Base-by-base conservation (phyloP, 2,888 invertebrate genomes). In the Eupithecia insigniata region DNA sequence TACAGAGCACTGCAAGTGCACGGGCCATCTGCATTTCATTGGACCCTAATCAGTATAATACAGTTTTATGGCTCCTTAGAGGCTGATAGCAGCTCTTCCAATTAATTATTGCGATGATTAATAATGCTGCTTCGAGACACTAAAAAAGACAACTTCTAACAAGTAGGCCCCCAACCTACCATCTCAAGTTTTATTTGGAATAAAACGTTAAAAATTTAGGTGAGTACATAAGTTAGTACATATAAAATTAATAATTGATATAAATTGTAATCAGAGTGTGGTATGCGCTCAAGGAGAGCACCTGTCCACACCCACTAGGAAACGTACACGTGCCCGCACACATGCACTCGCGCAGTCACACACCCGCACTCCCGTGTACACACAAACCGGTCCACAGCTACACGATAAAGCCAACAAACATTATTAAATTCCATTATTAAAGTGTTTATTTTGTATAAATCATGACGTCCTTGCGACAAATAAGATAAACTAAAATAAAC, bases 231-330 rank as follows among this genome's bases (percentile, higher is more conserved):
- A n/a, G 46, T 10, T 51, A 22, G n/a, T n/a, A n/a, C n/a, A 10
- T 22, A 43, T 4, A 8, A 22, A 66, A 36, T 30, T 28, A 60
- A 61, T 46, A 43, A 60, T 34, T 26, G 10, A 22, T 28, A 58
- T 55, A 7, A 22, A 62, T 71, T 32, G 70, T 68, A 51, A 61
- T 66, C 6, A 51, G 7, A 26, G 28, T n/a, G 67, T 3, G 71
- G 65, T 62, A 60, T 51, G 70, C 64, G 72, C 39, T 81, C 83
- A 83, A 83, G 83, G 83, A 81, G 81, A 83, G 70, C 83, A 58
- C 75, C 78, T 78, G 80, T 51, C 86, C 89, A 84, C 88, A 84
- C 89, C 89, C 84, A 88, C 85, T 66, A 84, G 32, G 86, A 85
- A 46, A 86, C 51, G 26, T 51, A 26, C 61, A 61, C 61, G 30